Percentiles rank a stretch among this genome's conserved stretches.
Evolutionary conservation across 2,797 vertebrate genomes (phyloP).

Genomic region (Lates japonicus): DNA sequence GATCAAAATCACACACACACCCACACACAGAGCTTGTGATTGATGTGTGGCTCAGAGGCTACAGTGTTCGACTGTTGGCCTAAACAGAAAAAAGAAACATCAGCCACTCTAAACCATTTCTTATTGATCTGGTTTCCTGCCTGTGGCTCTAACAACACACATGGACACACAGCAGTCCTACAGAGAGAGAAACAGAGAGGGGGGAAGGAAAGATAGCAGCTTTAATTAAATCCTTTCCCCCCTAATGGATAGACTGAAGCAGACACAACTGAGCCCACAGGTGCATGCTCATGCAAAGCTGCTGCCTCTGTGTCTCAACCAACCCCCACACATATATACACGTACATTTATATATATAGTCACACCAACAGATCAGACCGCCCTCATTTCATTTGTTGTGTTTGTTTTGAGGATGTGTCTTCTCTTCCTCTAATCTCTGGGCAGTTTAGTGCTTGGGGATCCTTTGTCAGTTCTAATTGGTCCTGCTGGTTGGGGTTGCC

Average conservation of each 20-base stretch:
- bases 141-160: conserved; percentile 47
- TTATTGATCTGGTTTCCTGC: conserved; percentile 71
- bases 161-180: conserved; percentile 16
- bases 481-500: conserved; percentile 72
- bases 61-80: conserved; percentile 44
- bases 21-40: conserved; percentile 20
- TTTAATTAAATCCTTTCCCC: conserved; percentile 60
- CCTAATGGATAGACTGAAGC: conserved; percentile 29
- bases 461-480: conserved; percentile 74
- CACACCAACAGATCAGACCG: conserved; percentile 9
- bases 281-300: conserved; percentile 20
- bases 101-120: conserved; percentile 65
- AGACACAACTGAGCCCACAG: conserved; percentile 47
- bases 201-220: conserved; percentile 20
- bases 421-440: conserved; percentile 61
- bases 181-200: conserved; percentile 20
- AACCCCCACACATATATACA: background rate
- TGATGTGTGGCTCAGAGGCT: conserved; percentile 57
- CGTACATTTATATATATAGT: background rate
- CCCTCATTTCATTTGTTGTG: conserved; percentile 31
- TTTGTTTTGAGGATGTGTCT: conserved; percentile 49
- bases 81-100: conserved; percentile 49
- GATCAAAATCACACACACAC: conserved; percentile 40
- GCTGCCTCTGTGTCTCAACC: background rate
- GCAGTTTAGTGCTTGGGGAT: conserved; percentile 48